phyloP scores from a whole-genome alignment of 1,140 invertebrate genomes.

The Chironomus striatipennis region DNA sequence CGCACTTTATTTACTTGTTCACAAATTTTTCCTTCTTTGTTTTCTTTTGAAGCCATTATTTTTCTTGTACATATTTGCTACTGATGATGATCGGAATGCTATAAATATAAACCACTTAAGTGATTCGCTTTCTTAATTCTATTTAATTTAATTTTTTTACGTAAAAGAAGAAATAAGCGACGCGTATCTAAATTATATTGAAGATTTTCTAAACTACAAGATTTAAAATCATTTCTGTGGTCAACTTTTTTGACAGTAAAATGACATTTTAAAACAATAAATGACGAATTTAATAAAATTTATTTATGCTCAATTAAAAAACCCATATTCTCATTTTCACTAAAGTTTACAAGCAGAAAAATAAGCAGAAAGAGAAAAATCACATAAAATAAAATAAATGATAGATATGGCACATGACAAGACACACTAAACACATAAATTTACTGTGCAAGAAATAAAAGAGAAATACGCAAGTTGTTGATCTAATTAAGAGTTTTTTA shows the following conservation, averaged over 20 bases:
- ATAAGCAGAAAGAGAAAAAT: no score
- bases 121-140: conserved; percentile 21
- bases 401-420: conserved; percentile 4
- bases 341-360: no score
- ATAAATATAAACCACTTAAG: not conserved
- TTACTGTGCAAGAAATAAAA: not conserved
- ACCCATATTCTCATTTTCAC: no score
- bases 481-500: not conserved
- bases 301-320: no score
- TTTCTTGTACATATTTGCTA: not conserved
- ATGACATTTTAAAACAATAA: no score
- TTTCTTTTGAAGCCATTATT: not conserved
- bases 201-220: no score
- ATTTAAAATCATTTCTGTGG: no score
- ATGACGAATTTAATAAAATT: no score
- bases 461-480: not conserved
- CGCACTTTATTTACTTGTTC: no score
- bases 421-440: not conserved
- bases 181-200: not conserved
- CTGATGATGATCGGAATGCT: conserved; percentile 9
- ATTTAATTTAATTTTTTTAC: not conserved
- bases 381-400: not conserved
- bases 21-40: no score
- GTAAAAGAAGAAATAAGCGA: not conserved
- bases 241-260: no score